phyloP scores from a whole-genome alignment of 2,888 invertebrate species.

The Gymnosoma rotundatum region DNA sequence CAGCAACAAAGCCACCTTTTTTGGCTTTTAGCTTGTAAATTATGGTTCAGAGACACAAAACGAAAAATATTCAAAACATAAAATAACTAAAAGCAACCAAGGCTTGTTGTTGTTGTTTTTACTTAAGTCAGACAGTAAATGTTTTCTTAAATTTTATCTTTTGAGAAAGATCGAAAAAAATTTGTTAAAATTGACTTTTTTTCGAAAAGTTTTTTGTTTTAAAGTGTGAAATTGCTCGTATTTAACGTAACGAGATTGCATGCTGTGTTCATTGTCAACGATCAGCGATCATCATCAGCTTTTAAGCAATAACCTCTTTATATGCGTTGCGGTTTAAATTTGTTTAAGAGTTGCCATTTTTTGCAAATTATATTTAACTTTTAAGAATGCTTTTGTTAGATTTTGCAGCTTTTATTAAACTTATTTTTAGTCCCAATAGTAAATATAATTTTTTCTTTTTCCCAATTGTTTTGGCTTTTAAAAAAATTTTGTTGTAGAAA shows the following conservation, averaged over 20 bases:
- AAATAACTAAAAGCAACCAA: slow-evolving; percentile 15
- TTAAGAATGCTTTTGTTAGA: no score
- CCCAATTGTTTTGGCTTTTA: no score
- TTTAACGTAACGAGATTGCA: slow-evolving; percentile 76
- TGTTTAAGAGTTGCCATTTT: slow-evolving; percentile 16
- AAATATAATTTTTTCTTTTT: no score
- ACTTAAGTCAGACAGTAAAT: slow-evolving; percentile 31
- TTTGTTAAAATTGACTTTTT: slow-evolving; percentile 42
- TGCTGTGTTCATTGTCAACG: slow-evolving; percentile 78
- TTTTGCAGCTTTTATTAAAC: no score
- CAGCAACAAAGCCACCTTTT: slow-evolving; percentile 41
- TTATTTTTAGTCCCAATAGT: no score
- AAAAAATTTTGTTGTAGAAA: no score
- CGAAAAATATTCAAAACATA: slow-evolving; percentile 8
- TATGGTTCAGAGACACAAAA: slow-evolving; percentile 38
- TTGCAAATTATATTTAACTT: no score
- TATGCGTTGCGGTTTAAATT: slow-evolving; percentile 5
- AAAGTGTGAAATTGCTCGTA: slow-evolving; percentile 77
- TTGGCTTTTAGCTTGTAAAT: slow-evolving; percentile 28
- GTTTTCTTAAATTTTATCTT: slow-evolving; percentile 36
- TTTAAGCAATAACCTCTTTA: slow-evolving; percentile 37
- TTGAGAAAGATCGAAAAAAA: slow-evolving; percentile 50
- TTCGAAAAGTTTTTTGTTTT: slow-evolving; percentile 29
- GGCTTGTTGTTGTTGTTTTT: neutral
- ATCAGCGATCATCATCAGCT: slow-evolving; percentile 56